Base-by-base conservation (phyloP, 2,113 vertebrate genomes). In the Cottus gobio region DNA sequence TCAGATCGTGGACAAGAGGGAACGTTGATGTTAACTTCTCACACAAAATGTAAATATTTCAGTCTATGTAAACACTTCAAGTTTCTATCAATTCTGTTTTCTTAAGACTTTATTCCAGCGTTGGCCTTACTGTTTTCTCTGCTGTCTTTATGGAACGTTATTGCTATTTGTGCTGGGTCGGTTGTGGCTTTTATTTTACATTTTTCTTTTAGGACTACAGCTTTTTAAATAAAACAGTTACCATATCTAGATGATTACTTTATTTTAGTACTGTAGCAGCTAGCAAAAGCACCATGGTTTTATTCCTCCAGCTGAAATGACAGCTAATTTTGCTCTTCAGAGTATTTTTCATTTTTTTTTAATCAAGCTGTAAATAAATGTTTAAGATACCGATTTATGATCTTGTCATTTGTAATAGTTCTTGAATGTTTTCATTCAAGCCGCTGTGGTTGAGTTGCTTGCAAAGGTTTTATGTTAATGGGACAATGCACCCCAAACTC, bases 301-400 rank as follows among this genome's bases (percentile, higher is more conserved):
- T 73, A 30, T 70, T 74, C 31, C 26, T 75, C 1, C 34, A 84
- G 80, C 84, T 89, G 86, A 83, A 56, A 79, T 83, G 71, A 87
- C 58, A 31, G 78, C 84, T 81, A 34, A 3, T 63, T 68, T 48
- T 86, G 4, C 28, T 82, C 2, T 20, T 67, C 13, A 48, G 9
- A 69, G 15, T 82, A 44, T 57, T 87, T 79, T n/a, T n/a, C n/a
- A n/a, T n/a, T n/a, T 71, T 80, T 31, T 46, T 50, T 50, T 1
- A 30, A 71, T 80, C 68, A 61, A 56, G 3, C 36, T 91, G 85
- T 90, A 89, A 92, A 91, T 93, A 93, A 92, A 93, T 10, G 0
- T 80, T 85, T 79, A 30, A 18, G 31, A 83, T 42, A 36, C 11
- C 54, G 61, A 4, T 46, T 68, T 31, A 9, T 60, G 61, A 7